Percentiles rank a stretch among this genome's conserved stretches.
phyloP scores from a whole-genome alignment of 2,113 vertebrate species.

The Cromileptes altivelis region DNA sequence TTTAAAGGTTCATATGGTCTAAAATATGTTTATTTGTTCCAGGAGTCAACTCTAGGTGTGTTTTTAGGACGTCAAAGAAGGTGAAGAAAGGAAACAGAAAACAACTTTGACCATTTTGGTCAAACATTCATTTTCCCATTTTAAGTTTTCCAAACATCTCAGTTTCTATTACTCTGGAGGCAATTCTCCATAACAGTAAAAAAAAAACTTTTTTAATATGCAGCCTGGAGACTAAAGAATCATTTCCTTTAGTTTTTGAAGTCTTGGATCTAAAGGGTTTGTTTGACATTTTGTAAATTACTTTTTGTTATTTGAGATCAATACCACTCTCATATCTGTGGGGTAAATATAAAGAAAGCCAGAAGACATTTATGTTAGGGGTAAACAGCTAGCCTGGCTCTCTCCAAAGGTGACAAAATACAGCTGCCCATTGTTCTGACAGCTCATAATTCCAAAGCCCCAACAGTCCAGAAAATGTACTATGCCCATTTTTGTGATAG shows the following conservation, averaged over 20 bases:
- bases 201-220: neutral
- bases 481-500: no score
- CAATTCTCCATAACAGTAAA: neutral
- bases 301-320: neutral
- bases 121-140: slow-evolving; percentile 44
- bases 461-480: no score
- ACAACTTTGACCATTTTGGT: slow-evolving; percentile 25
- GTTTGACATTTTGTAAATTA: neutral
- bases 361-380: neutral
- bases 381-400: neutral
- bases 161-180: neutral
- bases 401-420: neutral
- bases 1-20: slow-evolving; percentile 23
- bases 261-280: neutral
- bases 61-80: neutral
- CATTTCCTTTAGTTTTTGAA: slow-evolving; percentile 1
- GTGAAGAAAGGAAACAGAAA: slow-evolving; percentile 24
- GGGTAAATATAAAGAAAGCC: neutral
- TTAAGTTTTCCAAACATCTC: slow-evolving; percentile 34
- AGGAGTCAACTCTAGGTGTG: slow-evolving; percentile 8
- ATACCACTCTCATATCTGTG: neutral
- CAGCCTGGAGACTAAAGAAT: neutral
- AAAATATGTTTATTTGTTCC: slow-evolving; percentile 31
- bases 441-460: no score
- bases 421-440: no score